These are phyloP conservation scores for Syngnathoides biaculeatus DNA, from an alignment of 2,113 vertebrate genomes.

Conservation along the genomic window DNA sequence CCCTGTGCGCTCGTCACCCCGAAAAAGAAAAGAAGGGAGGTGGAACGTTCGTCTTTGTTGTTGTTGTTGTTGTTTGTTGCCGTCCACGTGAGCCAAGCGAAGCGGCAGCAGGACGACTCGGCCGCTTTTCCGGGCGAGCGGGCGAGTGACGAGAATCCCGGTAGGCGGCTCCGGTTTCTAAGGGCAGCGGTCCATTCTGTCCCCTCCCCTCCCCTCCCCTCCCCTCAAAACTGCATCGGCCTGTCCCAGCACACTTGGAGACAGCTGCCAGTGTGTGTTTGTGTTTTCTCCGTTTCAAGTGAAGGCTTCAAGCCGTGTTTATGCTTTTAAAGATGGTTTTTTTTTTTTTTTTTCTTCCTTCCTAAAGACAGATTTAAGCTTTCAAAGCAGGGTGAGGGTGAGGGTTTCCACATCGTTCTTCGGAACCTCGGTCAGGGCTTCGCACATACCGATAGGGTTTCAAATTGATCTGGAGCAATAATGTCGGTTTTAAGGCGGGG, in stretches of 20 bases:
- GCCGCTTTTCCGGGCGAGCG: conserved; percentile 3
- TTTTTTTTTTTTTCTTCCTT: no score
- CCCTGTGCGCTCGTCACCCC: background rate
- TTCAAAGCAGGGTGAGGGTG: background rate
- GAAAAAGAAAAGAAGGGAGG: background rate
- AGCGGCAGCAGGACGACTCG: background rate
- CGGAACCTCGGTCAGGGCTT: no score
- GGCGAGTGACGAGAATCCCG: conserved; percentile 11
- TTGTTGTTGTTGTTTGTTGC: no score
- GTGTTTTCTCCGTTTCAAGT: conserved; percentile 3
- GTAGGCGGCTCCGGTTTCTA: conserved; percentile 47
- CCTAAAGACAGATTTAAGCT: background rate
- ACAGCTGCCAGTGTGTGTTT: conserved; percentile 42
- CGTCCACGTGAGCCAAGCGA: background rate
- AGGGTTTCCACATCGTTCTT: background rate
- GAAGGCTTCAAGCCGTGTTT: background rate
- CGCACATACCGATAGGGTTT: no score
- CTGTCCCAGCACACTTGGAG: conserved; percentile 34
- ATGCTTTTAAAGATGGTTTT: background rate
- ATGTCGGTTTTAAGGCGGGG: no score
- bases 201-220: conserved; percentile 1
- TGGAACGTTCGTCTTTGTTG: background rate
- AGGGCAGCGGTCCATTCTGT: background rate
- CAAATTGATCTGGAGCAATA: no score
- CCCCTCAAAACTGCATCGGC: conserved; percentile 12